Conservation (phyloP, 2,797 vertebrate genomes). For the Avahi laniger region DNA sequence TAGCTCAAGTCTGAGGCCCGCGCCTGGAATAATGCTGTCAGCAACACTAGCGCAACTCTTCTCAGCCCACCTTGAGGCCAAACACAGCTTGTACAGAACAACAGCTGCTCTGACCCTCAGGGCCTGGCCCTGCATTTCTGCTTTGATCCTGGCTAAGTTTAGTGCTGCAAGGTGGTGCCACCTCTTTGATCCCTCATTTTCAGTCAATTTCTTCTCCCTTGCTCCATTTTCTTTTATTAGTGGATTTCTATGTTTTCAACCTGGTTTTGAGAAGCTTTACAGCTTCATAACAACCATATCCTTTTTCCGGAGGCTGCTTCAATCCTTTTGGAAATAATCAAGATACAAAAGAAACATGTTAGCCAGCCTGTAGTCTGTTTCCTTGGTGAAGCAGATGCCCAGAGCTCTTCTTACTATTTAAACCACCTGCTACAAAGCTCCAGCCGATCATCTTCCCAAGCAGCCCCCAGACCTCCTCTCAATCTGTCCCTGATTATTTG, state of each 20-base stretch:
- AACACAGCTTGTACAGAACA: neutral
- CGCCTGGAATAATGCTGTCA: neutral
- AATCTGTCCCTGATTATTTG: neutral
- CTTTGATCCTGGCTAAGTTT: too few species aligned
- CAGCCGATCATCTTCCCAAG: neutral
- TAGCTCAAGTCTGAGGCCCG: neutral
- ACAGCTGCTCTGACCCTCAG: rapidly evolving
- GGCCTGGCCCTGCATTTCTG: rapidly evolving
- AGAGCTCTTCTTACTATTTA: neutral
- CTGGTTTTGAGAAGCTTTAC: neutral
- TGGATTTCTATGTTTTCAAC: neutral
- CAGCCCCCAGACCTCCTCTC: too few species aligned
- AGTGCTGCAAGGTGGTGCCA: neutral
- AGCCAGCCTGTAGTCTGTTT: neutral
- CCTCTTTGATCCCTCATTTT: neutral
- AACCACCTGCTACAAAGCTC: neutral
- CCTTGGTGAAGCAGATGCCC: neutral
- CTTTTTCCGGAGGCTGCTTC: neutral
- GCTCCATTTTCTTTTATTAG: neutral
- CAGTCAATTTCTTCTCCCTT: neutral
- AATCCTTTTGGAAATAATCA: neutral
- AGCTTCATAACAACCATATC: neutral
- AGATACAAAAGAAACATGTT: neutral
- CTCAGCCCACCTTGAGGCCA: rapidly evolving
- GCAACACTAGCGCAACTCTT: too few species aligned